Evolutionary conservation across 2,113 vertebrate species (phyloP), one percentile per base, ranked within the genome.

Genomic region (Gallinago media): DNA sequence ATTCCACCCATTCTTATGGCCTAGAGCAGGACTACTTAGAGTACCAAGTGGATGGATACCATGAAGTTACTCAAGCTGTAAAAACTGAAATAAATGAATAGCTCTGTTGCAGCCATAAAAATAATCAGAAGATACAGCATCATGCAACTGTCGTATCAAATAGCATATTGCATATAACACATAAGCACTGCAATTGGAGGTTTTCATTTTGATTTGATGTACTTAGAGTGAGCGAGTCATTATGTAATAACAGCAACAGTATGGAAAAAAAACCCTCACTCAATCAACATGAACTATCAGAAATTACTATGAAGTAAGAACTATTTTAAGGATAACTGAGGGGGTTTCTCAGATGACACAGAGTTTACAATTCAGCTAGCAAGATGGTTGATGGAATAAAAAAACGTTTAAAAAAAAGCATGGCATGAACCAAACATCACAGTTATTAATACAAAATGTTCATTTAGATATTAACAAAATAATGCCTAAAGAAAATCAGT

Each of bases 101-200:
- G 15, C 25, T 61, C 12, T 44, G 36, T 19, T 93, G 36, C 12
- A 65, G 23, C 10, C 63, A 59, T 27, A 79, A 58, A 86, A 85
- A 58, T 56, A 65, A 78, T 63, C 50, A 3, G 6, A 70, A 58
- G 6, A 17, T 19, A 47, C 38, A 92, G 46, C 44, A 77, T 47
- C 65, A 81, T 1, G 1, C 52, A 73, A 17, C 54, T 52, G 47
- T 73, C 86, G 70, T 7, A 73, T 31, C 15, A 79, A 85, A 73
- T 22, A 31, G 40, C 1, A 38, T 38, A 38, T 38, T 0, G n/a
- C 56, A 52, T 0, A 5, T 13, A 79, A 79, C 56, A 52, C 0
- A 5, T 13, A 79, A 79, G 44, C 32, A 34, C 20, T 55, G 34
- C 26, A 71, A 32, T 0, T 63, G 16, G 46, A 66, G 34, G 16